phyloP scores from a whole-genome alignment of 2,888 invertebrate species.

The Stratiomys singularior region DNA sequence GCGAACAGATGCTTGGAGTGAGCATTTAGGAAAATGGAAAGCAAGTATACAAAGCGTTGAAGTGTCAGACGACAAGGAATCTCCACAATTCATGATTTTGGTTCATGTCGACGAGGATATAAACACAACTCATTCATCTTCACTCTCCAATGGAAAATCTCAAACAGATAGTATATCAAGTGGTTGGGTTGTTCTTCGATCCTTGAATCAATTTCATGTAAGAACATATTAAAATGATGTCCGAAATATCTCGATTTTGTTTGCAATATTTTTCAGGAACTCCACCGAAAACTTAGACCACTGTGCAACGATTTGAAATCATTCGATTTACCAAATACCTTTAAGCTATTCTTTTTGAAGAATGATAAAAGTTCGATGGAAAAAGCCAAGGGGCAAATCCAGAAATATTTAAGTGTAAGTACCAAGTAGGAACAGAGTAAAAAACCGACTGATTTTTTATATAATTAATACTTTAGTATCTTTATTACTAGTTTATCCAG shows the following conservation, averaged over 20 bases:
- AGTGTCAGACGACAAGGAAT: slow-evolving; percentile 69
- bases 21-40: slow-evolving; percentile 88
- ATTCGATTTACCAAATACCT: slow-evolving; percentile 83
- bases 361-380: slow-evolving; percentile 82
- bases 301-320: slow-evolving; percentile 83
- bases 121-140: slow-evolving; percentile 59
- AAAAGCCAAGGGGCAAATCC: slow-evolving; percentile 83
- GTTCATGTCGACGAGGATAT: slow-evolving; percentile 77
- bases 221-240: slow-evolving; percentile 44
- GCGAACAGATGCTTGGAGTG: slow-evolving; percentile 90
- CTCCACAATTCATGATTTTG: slow-evolving; percentile 78
- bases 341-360: slow-evolving; percentile 85
- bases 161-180: slow-evolving; percentile 69
- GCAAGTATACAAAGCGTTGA: slow-evolving; percentile 86
- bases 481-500: no score
- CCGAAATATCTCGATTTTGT: neutral
- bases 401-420: slow-evolving; percentile 85
- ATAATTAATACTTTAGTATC: no score
- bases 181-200: slow-evolving; percentile 75
- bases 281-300: slow-evolving; percentile 85
- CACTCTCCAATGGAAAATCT: slow-evolving; percentile 68
- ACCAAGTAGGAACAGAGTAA: no score
- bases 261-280: slow-evolving; percentile 72
- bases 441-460: no score
- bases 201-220: slow-evolving; percentile 73